phyloP scores from a whole-genome alignment of 2,797 vertebrate species.

The Lacerta agilis region DNA sequence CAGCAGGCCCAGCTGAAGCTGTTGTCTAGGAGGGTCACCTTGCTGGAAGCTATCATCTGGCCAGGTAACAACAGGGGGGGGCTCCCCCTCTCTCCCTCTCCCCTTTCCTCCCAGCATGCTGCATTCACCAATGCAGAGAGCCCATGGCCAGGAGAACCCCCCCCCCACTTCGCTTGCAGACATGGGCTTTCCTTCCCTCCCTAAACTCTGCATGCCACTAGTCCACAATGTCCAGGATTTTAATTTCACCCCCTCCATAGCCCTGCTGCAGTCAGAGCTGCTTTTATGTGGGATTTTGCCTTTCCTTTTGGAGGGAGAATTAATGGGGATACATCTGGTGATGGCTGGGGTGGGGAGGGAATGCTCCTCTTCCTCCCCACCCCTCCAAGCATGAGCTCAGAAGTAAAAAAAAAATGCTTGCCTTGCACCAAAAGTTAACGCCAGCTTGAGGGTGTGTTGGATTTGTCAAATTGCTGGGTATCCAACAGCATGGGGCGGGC shows the following conservation, averaged over 20 bases:
- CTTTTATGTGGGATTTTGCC: neutral
- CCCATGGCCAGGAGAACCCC: neutral
- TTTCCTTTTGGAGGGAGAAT: neutral
- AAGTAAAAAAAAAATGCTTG: neutral
- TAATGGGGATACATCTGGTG: neutral
- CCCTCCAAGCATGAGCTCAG: neutral
- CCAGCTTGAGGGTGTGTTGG: neutral
- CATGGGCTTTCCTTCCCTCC: neutral
- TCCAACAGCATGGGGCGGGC: neutral
- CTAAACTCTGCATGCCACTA: conserved; percentile 9
- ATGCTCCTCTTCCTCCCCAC: neutral
- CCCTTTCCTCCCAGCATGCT: neutral
- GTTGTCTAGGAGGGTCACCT: conserved; percentile 98
- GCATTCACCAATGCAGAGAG: neutral
- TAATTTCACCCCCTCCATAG: neutral
- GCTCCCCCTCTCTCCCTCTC: neutral
- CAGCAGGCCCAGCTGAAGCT: conserved; percentile 98
- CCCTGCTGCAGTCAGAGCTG: no score
- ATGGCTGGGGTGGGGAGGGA: neutral
- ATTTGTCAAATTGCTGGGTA: neutral
- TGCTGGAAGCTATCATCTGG: conserved; percentile 99
- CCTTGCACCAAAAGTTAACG: no score
- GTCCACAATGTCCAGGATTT: neutral
- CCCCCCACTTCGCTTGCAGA: neutral
- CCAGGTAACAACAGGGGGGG: conserved; percentile 89